Base-by-base conservation (phyloP, 2,113 vertebrate species). In the Ursus arctos region DNA sequence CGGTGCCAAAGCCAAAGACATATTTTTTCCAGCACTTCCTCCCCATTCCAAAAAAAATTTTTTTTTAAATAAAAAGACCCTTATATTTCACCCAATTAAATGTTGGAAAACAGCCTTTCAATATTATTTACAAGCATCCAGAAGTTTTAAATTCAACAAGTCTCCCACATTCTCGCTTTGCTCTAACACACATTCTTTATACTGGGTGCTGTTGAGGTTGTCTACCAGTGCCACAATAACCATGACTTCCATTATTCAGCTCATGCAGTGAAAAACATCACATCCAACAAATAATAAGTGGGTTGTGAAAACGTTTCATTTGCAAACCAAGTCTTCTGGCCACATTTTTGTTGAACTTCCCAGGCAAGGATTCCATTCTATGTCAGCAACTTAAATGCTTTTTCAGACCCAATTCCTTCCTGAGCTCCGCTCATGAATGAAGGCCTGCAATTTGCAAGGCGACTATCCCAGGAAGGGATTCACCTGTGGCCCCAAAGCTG, bases 21-120 rank as follows among this genome's bases (percentile, higher is more conserved):
- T 79, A 93, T 94, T 95, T 98, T 97, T 97, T 91, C 92, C 84
- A 95, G 80, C 55, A 96, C 91, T 98, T 98, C 92, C 97, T 96
- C 89, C n/a, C 59, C 33, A 89, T 96, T 97, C 86, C 77, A 88
- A 94, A 65, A 65, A 92, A 94, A 97, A 79, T 85, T 1, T 14
- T 72, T 92, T 98, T 94, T 92, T 1, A 91, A 98, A 98, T 92
- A 94, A 98, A 98, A 98, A 98, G 97, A 69, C 80, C 77, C 90
- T 98, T 98, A 97, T 97, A 97, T 98, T 98, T 96, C 94, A 97
- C 94, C 91, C 91, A 98, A 94, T 98, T 98, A 98, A 98, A 96
- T 83, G 92, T 71, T 97, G 94, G 90, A 97, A 98, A 98, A 98
- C 85, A 98, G 97, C 84, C 89, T 97, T 96, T 96, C 95, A 96